Conservation (phyloP, 2,113 vertebrate species). For the Rhineura floridana region DNA sequence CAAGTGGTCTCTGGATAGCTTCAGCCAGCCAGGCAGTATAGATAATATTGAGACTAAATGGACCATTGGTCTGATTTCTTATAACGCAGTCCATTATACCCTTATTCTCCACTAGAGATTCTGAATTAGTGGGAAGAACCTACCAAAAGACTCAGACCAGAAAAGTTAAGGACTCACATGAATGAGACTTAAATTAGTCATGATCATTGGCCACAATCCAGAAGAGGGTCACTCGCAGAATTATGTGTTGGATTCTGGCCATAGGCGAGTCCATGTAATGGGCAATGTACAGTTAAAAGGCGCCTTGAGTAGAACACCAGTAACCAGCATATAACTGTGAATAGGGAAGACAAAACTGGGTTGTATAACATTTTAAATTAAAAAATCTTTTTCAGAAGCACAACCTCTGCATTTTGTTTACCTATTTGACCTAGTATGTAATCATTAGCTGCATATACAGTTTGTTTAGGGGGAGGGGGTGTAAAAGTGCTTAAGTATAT, state of each 20-base stretch:
- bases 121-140: neutral
- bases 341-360: conserved; percentile 4
- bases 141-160: too few species aligned
- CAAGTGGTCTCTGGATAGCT: neutral
- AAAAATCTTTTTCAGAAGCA: conserved; percentile 29
- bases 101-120: neutral
- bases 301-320: neutral
- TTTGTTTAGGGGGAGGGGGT: conserved; percentile 11
- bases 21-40: neutral
- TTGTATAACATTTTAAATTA: conserved; percentile 39
- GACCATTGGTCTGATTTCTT: neutral
- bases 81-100: neutral
- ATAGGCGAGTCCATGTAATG: fast-evolving
- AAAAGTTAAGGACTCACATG: too few species aligned
- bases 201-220: neutral
- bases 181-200: neutral
- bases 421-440: conserved; percentile 58
- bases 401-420: conserved; percentile 52
- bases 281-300: neutral
- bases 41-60: neutral
- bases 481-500: conserved; percentile 73
- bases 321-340: neutral
- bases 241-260: neutral
- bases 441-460: conserved; percentile 63
- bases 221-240: too few species aligned